Evolutionary conservation across 2,113 vertebrate genomes (phyloP), one percentile per base, ranked within the genome.

Genomic region (Penelope pileata): DNA sequence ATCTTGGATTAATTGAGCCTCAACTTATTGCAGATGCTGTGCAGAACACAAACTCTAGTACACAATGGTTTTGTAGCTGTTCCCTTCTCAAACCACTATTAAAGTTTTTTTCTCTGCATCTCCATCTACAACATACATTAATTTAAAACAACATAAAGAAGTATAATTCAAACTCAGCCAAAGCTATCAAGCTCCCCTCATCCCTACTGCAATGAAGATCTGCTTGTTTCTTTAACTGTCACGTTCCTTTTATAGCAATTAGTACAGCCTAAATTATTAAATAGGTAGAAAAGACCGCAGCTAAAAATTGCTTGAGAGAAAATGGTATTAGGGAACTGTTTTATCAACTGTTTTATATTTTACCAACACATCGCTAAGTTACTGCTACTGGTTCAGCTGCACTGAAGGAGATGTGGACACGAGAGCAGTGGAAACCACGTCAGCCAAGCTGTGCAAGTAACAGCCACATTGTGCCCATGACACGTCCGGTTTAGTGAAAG

Each of bases 61-160:
- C 22, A 2, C 2, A n/a, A 3, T 0, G 9, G 34, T 34, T 74
- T 67, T 45, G 4, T 21, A 51, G 36, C 29, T 42, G 5, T 32
- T 62, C 38, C 34, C 26, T 70, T 78, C 32, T 50, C 64, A 86
- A 7, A 26, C 19, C 60, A 22, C 27, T 0, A 0, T 50, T 75
- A 8, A 9, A 19, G 22, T 24, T 68, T 60, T 50, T 30, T 6
- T 16, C 21, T 48, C 21, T 48, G 8, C 3, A 2, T 0, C 36
- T 27, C 53, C 10, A 14, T 12, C 27, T 30, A 12, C 38, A 53
- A 24, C 56, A 48, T 4, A 0, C 0, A 3, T 8, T 54, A 26
- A 7, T 42, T 51, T 32, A 45, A 51, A 36, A 16, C 18, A 30
- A 7, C 8, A 18, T 1, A 9, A 73, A 32, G 36, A 47, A 34